Evolutionary conservation across 2,888 invertebrate genomes (phyloP), one percentile per base, ranked within the genome.

Genomic region (Microchrysa polita): DNA sequence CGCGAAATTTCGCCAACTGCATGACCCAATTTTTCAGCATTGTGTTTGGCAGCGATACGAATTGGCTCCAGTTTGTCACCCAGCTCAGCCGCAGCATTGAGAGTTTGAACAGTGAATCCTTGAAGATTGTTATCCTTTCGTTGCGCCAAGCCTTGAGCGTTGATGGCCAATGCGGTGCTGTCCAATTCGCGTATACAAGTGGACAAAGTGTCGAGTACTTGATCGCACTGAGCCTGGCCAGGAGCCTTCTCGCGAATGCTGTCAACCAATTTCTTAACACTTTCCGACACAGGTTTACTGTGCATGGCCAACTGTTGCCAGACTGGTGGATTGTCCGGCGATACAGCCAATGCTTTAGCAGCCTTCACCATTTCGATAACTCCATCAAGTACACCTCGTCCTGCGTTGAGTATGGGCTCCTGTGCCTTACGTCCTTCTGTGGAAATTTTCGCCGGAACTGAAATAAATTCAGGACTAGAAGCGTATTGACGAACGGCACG

Each of bases 171-270:
- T 2, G 94, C 92, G 0, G 94, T 94, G 76, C 93, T 92, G 84
- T 98, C 97, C 72, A 98, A 86, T 71, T 93, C 92, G 0, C 93
- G 88, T 5, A 95, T 91, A 78, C 92, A 90, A 1, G 88, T 88
- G 77, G 89, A 90, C 9, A 98, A 86, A 0, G 91, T 90, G 44
- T 94, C 92, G 52, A 96, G 88, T 0, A 94, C 95, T 0, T 89
- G 88, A 60, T 94, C 93, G 83, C 98, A 97, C 83, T 99, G 98
- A 4, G 92, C 90, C 83, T 98, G 97, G 0, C 98, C 98, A 0
- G 98, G 98, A 0, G 98, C 97, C 80, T 95, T 95, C 81, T 97
- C 97, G 71, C 93, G 91, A 79, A 98, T 96, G 77, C 95, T 94
- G 14, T 95, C 91, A 4, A 98, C 97, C 4, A 99, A 88, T 12